Evolutionary conservation across 2,888 invertebrate species (phyloP).

Genomic region (Drosophila flavopinicola): DNA sequence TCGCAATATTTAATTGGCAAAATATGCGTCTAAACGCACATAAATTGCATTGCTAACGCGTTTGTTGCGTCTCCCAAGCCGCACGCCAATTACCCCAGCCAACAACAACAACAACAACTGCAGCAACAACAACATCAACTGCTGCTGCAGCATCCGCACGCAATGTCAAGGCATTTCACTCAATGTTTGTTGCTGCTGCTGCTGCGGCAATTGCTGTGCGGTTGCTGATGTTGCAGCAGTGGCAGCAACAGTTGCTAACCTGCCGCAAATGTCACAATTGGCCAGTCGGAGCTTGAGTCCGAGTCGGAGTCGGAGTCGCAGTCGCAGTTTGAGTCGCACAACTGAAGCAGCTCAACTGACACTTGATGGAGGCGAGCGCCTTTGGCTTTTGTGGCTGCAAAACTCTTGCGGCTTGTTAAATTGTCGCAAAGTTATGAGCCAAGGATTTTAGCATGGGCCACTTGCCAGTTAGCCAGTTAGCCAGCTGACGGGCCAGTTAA

Average conservation of each 20-base stretch:
- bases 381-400: constrained; percentile 40
- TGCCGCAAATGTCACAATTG: constrained; percentile 75
- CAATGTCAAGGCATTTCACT: constrained; percentile 78
- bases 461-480: constrained; percentile 1
- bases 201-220: constrained; percentile 71
- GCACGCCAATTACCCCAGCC: constrained; percentile 70
- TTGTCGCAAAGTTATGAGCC: constrained; percentile 72
- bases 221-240: constrained; percentile 32
- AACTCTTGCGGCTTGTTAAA: constrained; percentile 64
- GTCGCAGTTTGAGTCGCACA: too few relatives aligned
- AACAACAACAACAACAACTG: constrained; percentile 16
- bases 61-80: constrained; percentile 70
- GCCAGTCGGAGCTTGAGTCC: constrained; percentile 27
- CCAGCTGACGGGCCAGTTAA: constrained; percentile 39
- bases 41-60: constrained; percentile 82
- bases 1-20: constrained; percentile 84
- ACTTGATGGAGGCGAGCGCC: constrained; percentile 46
- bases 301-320: neutral
- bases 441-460: constrained; percentile 41
- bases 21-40: constrained; percentile 84
- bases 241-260: constrained; percentile 52
- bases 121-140: constrained; percentile 25
- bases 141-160: constrained; percentile 66
- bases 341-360: constrained; percentile 33
- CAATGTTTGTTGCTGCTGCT: constrained; percentile 56